Percentiles rank a stretch among this genome's conserved stretches.
These are phyloP conservation scores for Acanthisitta chloris DNA, from an alignment of 2,113 vertebrate species.

Conservation along the genomic window DNA sequence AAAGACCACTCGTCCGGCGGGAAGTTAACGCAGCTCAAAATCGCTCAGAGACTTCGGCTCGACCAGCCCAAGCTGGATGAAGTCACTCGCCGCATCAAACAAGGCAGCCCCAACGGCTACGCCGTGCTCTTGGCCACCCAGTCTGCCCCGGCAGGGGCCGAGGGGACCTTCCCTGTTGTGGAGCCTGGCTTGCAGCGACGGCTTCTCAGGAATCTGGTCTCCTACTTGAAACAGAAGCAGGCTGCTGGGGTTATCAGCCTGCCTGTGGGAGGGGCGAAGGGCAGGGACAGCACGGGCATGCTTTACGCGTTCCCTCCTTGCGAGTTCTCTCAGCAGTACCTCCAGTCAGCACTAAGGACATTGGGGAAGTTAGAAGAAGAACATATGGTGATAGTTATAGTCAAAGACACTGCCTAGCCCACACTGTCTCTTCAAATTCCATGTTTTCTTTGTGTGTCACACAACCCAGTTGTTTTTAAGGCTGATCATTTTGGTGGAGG, in stretches of 20 bases:
- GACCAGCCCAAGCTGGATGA: constrained; percentile 97
- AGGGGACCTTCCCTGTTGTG: constrained; percentile 72
- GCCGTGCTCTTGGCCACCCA: constrained; percentile 92
- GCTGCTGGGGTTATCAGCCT: constrained; percentile 96
- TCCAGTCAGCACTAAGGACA: constrained; percentile 90
- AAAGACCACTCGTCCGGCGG: constrained; percentile 80
- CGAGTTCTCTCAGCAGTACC: constrained; percentile 95
- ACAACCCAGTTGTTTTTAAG: constrained; percentile 68
- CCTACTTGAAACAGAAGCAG: constrained; percentile 99
- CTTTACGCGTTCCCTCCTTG: constrained; percentile 97
- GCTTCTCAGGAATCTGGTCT: constrained; percentile 95
- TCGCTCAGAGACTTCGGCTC: constrained; percentile 93
- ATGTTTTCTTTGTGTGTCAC: constrained; percentile 70
- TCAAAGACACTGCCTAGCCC: constrained; percentile 89
- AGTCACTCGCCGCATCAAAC: constrained; percentile 90
- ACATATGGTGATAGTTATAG: constrained; percentile 95
- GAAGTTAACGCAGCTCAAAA: constrained; percentile 91
- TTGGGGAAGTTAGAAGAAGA: constrained; percentile 93
- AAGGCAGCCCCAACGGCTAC: constrained; percentile 89
- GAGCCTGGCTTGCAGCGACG: constrained; percentile 93
- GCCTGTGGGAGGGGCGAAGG: constrained; percentile 87
- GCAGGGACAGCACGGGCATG: constrained; percentile 89
- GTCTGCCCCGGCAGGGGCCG: constrained; percentile 73
- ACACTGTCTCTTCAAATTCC: constrained; percentile 45
- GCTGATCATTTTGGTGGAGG: constrained; percentile 60